Percentiles rank a stretch among this genome's conserved stretches.
These are phyloP conservation scores for Oryctes rhinoceros DNA, from an alignment of 1,140 invertebrate species.

Conservation along the genomic window DNA sequence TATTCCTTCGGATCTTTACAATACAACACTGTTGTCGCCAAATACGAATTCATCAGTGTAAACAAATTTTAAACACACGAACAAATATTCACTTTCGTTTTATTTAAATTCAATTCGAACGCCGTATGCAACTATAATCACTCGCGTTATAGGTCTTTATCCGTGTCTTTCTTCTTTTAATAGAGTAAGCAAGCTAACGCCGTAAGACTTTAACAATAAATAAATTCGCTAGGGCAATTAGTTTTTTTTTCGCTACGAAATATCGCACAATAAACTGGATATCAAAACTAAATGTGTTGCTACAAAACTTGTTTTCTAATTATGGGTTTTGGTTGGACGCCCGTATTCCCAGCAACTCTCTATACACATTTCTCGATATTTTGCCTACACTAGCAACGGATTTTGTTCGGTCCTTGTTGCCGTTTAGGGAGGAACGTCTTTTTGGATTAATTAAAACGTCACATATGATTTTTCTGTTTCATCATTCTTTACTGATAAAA, in stretches of 20 bases:
- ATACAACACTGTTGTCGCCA: conserved; percentile 4
- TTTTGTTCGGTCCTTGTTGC: too few species aligned
- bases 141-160: too few species aligned
- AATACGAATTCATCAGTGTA: conserved; percentile 15
- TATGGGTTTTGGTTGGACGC: neutral
- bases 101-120: neutral
- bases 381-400: neutral
- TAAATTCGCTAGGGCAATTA: conserved; percentile 21
- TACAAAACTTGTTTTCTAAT: conserved; percentile 6
- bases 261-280: conserved; percentile 21
- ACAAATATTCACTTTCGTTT: neutral
- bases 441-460: neutral
- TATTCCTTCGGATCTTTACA: conserved; percentile 17
- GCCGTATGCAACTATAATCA: neutral
- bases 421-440: too few species aligned
- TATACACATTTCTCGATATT: neutral
- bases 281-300: conserved; percentile 13
- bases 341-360: neutral
- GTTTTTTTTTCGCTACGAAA: neutral
- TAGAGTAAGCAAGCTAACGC: neutral
- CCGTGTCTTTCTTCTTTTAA: too few species aligned
- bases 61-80: conserved; percentile 36
- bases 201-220: neutral
- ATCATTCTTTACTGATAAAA: conserved; percentile 12
- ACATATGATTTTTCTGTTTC: neutral